These are phyloP conservation scores for Halcyon smyrnensis DNA, from an alignment of 2,797 vertebrate genomes.

Conservation along the genomic window DNA sequence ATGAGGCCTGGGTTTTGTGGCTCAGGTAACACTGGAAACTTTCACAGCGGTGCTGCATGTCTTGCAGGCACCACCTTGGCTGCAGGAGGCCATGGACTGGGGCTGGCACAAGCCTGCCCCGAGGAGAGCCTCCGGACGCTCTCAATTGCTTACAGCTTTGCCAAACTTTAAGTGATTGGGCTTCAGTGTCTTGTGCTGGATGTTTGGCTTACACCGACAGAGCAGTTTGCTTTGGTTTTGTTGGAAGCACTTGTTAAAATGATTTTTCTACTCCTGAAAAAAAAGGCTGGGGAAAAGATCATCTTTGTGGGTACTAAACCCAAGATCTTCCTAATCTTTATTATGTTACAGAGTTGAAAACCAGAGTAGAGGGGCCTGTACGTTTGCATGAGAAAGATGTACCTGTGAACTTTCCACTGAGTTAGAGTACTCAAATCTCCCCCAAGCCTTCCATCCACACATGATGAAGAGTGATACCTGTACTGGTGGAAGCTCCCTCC, in stretches of 20 bases:
- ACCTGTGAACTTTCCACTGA: background rate
- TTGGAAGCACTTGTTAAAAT: background rate
- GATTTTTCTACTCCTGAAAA: background rate
- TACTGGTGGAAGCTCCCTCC: background rate
- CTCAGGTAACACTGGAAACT: background rate
- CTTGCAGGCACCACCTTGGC: rapidly evolving
- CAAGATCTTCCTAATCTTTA: background rate
- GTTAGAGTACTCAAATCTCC: background rate
- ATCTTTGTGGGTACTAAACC: background rate
- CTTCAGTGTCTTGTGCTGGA: background rate
- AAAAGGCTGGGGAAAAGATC: background rate
- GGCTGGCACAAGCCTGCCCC: background rate
- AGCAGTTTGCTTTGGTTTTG: background rate
- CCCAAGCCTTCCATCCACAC: background rate
- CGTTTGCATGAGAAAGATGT: background rate
- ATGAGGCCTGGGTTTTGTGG: background rate
- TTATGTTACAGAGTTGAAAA: background rate
- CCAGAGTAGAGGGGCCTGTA: background rate
- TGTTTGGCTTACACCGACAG: background rate
- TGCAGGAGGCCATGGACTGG: background rate
- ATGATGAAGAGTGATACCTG: background rate
- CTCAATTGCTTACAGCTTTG: background rate
- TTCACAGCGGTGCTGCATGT: background rate
- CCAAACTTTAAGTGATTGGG: background rate
- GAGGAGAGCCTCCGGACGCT: rapidly evolving